A percentile compares a stretch with the other conserved stretches of the same genome.
Conservation (phyloP, 2,113 vertebrate species). For the Lepus timidus region DNA sequence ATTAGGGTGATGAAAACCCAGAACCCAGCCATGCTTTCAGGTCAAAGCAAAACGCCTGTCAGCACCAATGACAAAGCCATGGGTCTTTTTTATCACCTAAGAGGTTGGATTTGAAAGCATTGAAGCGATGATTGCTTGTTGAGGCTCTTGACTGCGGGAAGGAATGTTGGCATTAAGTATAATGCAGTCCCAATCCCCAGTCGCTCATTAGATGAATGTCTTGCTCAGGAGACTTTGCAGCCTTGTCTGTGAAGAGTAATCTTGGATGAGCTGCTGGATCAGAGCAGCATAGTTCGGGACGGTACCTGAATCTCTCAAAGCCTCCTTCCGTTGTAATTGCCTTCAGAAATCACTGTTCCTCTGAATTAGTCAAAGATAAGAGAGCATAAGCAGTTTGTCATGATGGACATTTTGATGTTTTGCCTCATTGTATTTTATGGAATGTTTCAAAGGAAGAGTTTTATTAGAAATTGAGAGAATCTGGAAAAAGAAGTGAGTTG, state of each 20-base stretch:
- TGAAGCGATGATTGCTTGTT: conserved; percentile 63
- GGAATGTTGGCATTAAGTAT: conserved; percentile 35
- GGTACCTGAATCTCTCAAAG: conserved; percentile 53
- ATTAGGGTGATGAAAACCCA: conserved; percentile 52
- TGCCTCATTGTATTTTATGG: conserved; percentile 50
- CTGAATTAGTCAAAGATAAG: conserved; percentile 57
- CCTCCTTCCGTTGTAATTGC: conserved; percentile 45
- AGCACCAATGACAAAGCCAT: conserved; percentile 46
- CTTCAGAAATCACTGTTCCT: conserved; percentile 33
- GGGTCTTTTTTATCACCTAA: conserved; percentile 31
- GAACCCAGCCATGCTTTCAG: conserved; percentile 40
- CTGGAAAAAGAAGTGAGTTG: conserved; percentile 61
- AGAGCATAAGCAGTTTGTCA: conserved; percentile 44
- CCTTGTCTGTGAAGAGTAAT: conserved; percentile 59
- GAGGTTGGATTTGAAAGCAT: conserved; percentile 55
- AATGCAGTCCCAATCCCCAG: conserved; percentile 50
- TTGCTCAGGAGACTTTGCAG: conserved; percentile 47
- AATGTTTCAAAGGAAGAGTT: conserved; percentile 55
- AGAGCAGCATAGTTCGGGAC: conserved; percentile 39
- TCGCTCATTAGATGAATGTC: not conserved
- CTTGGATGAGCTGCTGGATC: conserved; percentile 50
- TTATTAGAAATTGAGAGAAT: conserved; percentile 59
- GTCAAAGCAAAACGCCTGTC: conserved; percentile 42
- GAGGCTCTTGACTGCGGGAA: conserved; percentile 56
- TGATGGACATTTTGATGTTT: conserved; percentile 51